phyloP scores from a whole-genome alignment of 2,797 vertebrate genomes.

The Micromesistius poutassou region DNA sequence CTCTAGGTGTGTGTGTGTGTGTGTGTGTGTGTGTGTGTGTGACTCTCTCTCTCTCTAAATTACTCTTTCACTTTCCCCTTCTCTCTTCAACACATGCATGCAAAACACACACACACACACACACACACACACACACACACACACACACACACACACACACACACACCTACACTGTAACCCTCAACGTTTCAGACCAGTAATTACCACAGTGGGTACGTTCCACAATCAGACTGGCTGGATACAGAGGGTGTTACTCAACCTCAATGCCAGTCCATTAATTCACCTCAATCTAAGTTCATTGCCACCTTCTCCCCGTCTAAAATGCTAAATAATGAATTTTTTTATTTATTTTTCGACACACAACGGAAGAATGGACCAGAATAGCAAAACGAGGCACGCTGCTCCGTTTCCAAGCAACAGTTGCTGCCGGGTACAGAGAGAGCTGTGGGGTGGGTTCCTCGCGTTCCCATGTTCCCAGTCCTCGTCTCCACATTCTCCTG shows the following conservation, averaged over 20 bases:
- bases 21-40: not conserved
- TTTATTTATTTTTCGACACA: conserved; percentile 27
- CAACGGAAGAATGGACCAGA: conserved; percentile 28
- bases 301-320: not conserved
- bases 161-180: conserved; percentile 17
- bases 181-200: conserved; percentile 27
- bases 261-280: not conserved
- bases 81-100: not conserved
- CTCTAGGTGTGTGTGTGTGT: not conserved
- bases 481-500: conserved; percentile 68
- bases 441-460: conserved; percentile 59
- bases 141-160: not conserved
- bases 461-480: conserved; percentile 65
- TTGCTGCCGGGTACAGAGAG: conserved; percentile 48
- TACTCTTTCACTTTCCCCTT: not conserved
- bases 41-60: not conserved
- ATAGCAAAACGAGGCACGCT: conserved; percentile 30
- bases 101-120: not conserved
- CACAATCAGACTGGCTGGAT: not conserved
- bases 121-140: conserved; percentile 11
- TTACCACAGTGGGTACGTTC: conserved; percentile 1
- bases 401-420: conserved; percentile 71
- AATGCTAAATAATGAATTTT: not conserved
- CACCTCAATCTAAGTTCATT: not conserved
- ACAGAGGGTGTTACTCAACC: not conserved